Conservation (phyloP, 2,888 invertebrate genomes). For the Folsomia candida region DNA sequence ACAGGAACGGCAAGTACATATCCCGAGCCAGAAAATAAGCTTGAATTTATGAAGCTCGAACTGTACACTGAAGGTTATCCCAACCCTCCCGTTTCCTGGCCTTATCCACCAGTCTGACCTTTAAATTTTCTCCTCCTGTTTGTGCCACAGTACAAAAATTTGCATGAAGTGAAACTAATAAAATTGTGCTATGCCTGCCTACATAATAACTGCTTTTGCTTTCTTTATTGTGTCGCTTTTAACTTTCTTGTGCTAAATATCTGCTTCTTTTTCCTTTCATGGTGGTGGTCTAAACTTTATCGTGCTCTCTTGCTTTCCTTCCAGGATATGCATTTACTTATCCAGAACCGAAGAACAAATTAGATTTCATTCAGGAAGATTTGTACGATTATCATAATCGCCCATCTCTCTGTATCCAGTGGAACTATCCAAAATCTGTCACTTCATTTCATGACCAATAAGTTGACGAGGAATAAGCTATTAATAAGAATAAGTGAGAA, state of each 20-base stretch:
- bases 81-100: no score
- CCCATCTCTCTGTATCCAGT: constrained; percentile 23
- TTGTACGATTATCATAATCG: constrained; percentile 72
- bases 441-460: background rate
- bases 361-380: constrained; percentile 73
- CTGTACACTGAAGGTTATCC: constrained; percentile 78
- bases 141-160: no score
- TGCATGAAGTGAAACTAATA: background rate
- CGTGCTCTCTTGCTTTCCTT: constrained; percentile 36
- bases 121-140: no score
- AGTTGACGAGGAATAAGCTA: no score
- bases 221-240: constrained; percentile 20
- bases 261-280: background rate
- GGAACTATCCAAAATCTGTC: constrained; percentile 26
- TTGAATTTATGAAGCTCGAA: constrained; percentile 68
- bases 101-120: no score
- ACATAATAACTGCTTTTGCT: no score
- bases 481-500: background rate
- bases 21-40: constrained; percentile 76
- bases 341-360: constrained; percentile 72
- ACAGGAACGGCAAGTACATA: constrained; percentile 69
- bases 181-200: background rate
- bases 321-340: constrained; percentile 74
- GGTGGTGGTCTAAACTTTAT: background rate
- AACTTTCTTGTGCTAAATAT: constrained; percentile 4